Evolutionary conservation across 2,113 vertebrate species (phyloP).

Genomic region (Siphamia tubifer): DNA sequence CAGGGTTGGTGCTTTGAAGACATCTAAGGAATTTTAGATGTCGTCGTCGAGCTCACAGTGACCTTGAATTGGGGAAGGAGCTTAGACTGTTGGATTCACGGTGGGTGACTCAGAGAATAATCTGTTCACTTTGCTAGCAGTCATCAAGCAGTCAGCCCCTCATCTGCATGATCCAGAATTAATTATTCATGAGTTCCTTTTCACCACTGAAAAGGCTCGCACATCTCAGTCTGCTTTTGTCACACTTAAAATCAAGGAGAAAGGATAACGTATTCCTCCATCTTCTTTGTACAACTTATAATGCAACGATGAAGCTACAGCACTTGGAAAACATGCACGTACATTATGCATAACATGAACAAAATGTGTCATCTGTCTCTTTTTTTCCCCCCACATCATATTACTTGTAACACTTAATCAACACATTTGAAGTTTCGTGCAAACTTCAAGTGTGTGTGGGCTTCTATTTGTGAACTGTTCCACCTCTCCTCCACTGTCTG

Average conservation of each 20-base stretch:
- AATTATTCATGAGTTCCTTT: constrained; percentile 62
- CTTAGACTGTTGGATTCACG: constrained; percentile 36
- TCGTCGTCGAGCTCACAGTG: constrained; percentile 25
- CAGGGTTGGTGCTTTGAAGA: constrained; percentile 31
- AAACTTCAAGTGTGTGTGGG: not conserved
- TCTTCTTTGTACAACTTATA: not conserved
- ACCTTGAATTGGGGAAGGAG: constrained; percentile 53
- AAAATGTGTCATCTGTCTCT: too few species aligned
- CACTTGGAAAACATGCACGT: not conserved
- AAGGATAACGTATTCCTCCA: not conserved
- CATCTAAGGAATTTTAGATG: constrained; percentile 46
- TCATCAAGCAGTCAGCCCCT: constrained; percentile 56
- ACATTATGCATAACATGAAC: too few species aligned
- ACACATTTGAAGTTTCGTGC: not conserved
- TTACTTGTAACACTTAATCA: not conserved
- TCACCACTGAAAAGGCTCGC: constrained; percentile 25
- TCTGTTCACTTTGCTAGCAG: constrained; percentile 58
- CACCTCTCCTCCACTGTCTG: not conserved
- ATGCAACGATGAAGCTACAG: not conserved
- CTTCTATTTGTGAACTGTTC: not conserved
- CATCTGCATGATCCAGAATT: constrained; percentile 63
- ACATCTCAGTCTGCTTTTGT: constrained; percentile 20
- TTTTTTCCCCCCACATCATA: not conserved
- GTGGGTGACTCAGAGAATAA: constrained; percentile 60
- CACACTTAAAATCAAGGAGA: constrained; percentile 3